These are phyloP conservation scores for Polyommatus iphigenia DNA, from an alignment of 2,888 invertebrate genomes.

Conservation along the genomic window DNA sequence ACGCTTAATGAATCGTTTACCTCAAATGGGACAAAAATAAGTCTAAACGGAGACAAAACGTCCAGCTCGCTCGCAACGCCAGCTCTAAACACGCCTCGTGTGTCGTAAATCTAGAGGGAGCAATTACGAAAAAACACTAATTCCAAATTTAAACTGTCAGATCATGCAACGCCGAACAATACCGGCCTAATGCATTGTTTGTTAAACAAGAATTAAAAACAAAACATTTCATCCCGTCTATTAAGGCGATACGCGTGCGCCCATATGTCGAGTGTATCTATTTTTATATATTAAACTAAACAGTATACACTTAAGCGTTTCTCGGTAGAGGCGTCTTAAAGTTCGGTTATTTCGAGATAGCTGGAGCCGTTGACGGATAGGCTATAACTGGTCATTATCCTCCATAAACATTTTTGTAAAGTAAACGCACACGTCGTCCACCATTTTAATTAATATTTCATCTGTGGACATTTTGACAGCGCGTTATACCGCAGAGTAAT, in stretches of 20 bases:
- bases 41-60: constrained; percentile 34
- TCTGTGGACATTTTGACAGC: constrained; percentile 27
- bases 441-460: constrained; percentile 27
- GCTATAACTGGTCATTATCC: constrained; percentile 24
- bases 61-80: constrained; percentile 23
- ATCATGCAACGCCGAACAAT: constrained; percentile 43
- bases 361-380: constrained; percentile 46
- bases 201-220: constrained; percentile 59
- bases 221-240: constrained; percentile 43
- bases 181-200: constrained; percentile 66
- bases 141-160: constrained; percentile 48
- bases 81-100: constrained; percentile 35
- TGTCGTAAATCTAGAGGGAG: constrained; percentile 39
- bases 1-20: constrained; percentile 42
- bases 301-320: constrained; percentile 64
- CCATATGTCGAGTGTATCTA: constrained; percentile 62
- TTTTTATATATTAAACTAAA: constrained; percentile 63
- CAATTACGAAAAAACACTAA: constrained; percentile 40
- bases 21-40: constrained; percentile 38
- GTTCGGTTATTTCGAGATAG: constrained; percentile 64
- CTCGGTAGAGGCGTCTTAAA: constrained; percentile 58
- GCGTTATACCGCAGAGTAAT: neutral
- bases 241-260: constrained; percentile 41
- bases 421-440: constrained; percentile 13
- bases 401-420: constrained; percentile 25